Evolutionary conservation across 2,797 vertebrate genomes (phyloP).

Genomic region (Brachymystax lenok): DNA sequence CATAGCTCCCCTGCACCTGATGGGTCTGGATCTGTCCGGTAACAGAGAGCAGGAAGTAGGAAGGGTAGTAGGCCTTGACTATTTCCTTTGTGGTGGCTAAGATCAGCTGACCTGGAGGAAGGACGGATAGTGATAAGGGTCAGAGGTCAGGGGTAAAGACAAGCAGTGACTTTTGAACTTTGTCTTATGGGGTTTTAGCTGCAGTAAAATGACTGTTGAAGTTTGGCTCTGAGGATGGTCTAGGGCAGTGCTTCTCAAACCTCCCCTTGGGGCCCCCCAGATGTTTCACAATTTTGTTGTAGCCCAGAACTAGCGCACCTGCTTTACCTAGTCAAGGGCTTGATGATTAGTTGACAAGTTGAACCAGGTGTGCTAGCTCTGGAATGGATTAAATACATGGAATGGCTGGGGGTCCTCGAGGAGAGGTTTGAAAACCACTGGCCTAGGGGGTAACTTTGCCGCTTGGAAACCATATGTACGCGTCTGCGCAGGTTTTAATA

Average conservation of each 20-base stretch:
- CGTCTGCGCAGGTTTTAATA: neutral
- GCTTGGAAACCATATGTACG: neutral
- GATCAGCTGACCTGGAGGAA: conserved; percentile 81
- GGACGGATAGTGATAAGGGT: conserved; percentile 10
- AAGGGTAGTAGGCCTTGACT: conserved; percentile 76
- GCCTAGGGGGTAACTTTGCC: too few relatives aligned
- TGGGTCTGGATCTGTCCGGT: conserved; percentile 81
- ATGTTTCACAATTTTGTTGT: too few relatives aligned
- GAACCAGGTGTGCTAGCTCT: too few relatives aligned
- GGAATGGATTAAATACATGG: too few relatives aligned
- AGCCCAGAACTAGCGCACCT: too few relatives aligned
- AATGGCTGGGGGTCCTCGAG: too few relatives aligned
- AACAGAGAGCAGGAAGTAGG: conserved; percentile 82
- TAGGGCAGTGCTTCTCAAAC: too few relatives aligned
- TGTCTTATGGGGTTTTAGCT: neutral
- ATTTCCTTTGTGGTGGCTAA: conserved; percentile 85
- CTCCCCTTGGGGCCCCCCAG: too few relatives aligned
- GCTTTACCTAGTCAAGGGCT: too few relatives aligned
- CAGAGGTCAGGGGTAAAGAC: conserved; percentile 34
- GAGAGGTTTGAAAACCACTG: too few relatives aligned
- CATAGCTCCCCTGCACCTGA: conserved; percentile 77
- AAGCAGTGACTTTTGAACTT: conserved; percentile 19
- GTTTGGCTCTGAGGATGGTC: neutral
- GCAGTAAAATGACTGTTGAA: neutral
- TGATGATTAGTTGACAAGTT: too few relatives aligned